Evolutionary conservation across 2,113 vertebrate species (phyloP), one percentile per base, ranked within the genome.

Genomic region (Brachirus orientalis): DNA sequence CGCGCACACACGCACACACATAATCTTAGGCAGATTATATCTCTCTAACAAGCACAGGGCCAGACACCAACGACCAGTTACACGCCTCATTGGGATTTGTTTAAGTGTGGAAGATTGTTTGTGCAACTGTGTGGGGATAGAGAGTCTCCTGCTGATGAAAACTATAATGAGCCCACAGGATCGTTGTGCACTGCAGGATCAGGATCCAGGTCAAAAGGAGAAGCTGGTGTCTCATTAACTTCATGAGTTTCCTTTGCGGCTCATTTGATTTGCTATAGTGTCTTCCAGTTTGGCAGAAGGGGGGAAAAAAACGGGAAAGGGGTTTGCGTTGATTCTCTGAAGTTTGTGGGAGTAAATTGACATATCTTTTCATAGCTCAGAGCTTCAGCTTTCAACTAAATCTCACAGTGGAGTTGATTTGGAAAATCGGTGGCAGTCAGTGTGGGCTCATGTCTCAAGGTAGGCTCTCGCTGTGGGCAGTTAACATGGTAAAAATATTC

Each of bases 51-150:
- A 88, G 84, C 69, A 33, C 38, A 63, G 60, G 67, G 66, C 54
- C 61, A 7, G 35, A 57, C 78, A 69, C 71, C 70, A 77, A 83
- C 70, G 79, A 43, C 61, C 78, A 63, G 75, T 89, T 87, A 82
- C 73, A 86, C 59, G 89, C 73, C 79, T 87, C 86, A 85, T 84
- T 87, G 75, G 83, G 79, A 41, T 80, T 83, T 36, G 12, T 67
- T 85, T 83, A 80, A 82, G 80, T 83, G 88, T 77, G 63, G 59
- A 72, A 69, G 66, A 74, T 66, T 77, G 82, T 73, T 69, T 83
- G 70, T 80, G 80, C 67, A 61, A 60, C 43, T 67, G 63, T 33
- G 53, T 70, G 64, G 58, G 28, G 12, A 12, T 56, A 58, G 65
- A 47, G 12, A 43, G 79, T 44, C 38, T 75, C 66, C 20, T 18